These are phyloP conservation scores for Macropus fuliginosus DNA, from an alignment of 2,797 vertebrate genomes.

Conservation along the genomic window DNA sequence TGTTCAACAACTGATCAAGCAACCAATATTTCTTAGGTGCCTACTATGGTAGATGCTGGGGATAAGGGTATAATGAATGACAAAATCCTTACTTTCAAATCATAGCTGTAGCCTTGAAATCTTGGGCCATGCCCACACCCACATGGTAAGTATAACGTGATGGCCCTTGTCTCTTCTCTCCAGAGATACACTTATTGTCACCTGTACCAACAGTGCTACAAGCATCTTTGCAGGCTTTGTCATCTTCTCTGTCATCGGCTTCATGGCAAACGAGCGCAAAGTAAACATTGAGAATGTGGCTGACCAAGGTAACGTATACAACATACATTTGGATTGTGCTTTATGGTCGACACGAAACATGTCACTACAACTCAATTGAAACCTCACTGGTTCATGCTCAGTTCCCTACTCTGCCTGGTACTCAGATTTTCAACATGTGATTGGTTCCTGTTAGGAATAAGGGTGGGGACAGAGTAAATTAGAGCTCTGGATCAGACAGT, in stretches of 20 bases:
- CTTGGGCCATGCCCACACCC: not conserved
- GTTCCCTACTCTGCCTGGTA: not conserved
- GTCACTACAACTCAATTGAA: not conserved
- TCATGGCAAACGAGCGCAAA: conserved; percentile 98
- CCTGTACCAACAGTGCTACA: conserved; percentile 98
- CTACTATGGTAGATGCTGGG: not conserved
- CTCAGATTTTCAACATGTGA: not conserved
- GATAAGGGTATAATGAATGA: not conserved
- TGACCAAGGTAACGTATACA: conserved; percentile 92
- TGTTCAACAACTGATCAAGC: not conserved
- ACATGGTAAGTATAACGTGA: not conserved
- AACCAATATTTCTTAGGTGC: not conserved
- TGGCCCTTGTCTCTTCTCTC: conserved; percentile 41
- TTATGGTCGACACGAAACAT: not conserved
- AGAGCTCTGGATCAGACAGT: not conserved
- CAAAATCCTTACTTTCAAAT: not conserved
- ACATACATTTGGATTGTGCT: not conserved
- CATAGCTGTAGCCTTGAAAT: not conserved
- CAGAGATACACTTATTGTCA: conserved; percentile 97
- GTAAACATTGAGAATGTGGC: conserved; percentile 98
- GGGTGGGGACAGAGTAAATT: not conserved
- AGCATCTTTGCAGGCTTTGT: conserved; percentile 99
- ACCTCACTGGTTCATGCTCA: not conserved
- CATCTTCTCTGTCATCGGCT: conserved; percentile 99
- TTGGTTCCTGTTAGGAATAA: not conserved